Conservation (phyloP, 2,797 vertebrate species). For the Hypotaenidia okinawae region DNA sequence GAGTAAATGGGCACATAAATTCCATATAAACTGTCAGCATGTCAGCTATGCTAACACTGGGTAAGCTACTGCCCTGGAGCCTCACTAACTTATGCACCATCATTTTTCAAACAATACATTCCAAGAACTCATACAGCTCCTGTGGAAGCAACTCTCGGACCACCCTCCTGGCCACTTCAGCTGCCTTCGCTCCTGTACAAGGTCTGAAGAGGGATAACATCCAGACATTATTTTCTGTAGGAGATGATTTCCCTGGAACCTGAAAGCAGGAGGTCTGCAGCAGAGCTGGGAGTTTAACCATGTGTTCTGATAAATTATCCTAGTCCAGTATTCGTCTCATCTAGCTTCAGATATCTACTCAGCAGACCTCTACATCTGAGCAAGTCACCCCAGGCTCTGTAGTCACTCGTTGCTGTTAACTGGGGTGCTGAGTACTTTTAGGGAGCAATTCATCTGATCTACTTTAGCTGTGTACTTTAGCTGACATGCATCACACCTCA, state of each 20-base stretch:
- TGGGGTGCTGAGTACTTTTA: not conserved
- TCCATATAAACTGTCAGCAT: slow-evolving; percentile 80
- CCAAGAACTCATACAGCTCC: slow-evolving; percentile 45
- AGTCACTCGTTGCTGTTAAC: not conserved
- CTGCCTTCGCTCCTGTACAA: accelerated
- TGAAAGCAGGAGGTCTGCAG: not conserved
- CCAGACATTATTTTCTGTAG: not conserved
- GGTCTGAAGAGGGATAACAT: not conserved
- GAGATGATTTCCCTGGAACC: not conserved
- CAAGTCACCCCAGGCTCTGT: not conserved
- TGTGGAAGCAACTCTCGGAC: not conserved
- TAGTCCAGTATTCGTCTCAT: not conserved
- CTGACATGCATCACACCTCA: not conserved
- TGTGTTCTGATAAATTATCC: not conserved
- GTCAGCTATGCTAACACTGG: slow-evolving; percentile 81
- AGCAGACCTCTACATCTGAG: not conserved
- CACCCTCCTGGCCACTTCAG: not conserved
- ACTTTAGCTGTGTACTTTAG: slow-evolving; percentile 4
- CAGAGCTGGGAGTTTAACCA: not conserved
- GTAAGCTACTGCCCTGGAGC: slow-evolving; percentile 75
- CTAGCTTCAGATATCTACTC: not conserved
- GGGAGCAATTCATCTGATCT: slow-evolving; percentile 29
- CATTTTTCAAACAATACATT: slow-evolving; percentile 76
- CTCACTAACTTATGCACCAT: slow-evolving; percentile 72
- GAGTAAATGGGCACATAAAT: slow-evolving; percentile 83